Conservation (phyloP, 2,888 invertebrate species). For the Idaea straminata region DNA sequence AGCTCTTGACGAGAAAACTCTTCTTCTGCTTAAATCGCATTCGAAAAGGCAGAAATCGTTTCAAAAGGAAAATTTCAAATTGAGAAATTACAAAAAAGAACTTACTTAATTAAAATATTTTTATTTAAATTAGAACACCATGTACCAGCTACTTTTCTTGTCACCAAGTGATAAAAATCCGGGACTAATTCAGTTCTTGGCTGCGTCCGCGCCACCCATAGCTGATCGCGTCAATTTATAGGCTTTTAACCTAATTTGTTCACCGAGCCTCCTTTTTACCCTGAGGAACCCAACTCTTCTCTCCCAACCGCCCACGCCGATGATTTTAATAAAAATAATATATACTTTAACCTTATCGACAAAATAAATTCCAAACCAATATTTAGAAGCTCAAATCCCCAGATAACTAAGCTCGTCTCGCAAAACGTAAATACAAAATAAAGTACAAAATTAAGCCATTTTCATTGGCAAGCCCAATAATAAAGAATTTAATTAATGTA, state of each 20-base stretch:
- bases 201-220: conserved; percentile 71
- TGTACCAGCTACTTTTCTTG: conserved; percentile 62
- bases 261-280: conserved; percentile 39
- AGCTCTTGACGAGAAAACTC: too few relatives aligned
- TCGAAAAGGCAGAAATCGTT: too few relatives aligned
- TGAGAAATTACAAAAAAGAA: background rate
- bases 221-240: conserved; percentile 76
- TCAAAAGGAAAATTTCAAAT: background rate
- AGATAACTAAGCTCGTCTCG: conserved; percentile 44
- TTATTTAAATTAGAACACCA: conserved; percentile 39
- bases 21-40: too few relatives aligned
- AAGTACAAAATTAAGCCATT: conserved; percentile 66
- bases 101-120: conserved; percentile 3
- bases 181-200: conserved; percentile 71
- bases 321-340: background rate
- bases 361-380: conserved; percentile 28
- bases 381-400: conserved; percentile 52
- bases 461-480: conserved; percentile 44
- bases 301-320: conserved; percentile 3
- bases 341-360: conserved; percentile 3
- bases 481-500: conserved; percentile 66
- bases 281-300: conserved; percentile 4
- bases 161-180: conserved; percentile 72
- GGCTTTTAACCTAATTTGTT: conserved; percentile 79
- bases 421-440: conserved; percentile 47